Base-by-base conservation (phyloP, 2,888 invertebrate species). In the Cephus nigrinus region DNA sequence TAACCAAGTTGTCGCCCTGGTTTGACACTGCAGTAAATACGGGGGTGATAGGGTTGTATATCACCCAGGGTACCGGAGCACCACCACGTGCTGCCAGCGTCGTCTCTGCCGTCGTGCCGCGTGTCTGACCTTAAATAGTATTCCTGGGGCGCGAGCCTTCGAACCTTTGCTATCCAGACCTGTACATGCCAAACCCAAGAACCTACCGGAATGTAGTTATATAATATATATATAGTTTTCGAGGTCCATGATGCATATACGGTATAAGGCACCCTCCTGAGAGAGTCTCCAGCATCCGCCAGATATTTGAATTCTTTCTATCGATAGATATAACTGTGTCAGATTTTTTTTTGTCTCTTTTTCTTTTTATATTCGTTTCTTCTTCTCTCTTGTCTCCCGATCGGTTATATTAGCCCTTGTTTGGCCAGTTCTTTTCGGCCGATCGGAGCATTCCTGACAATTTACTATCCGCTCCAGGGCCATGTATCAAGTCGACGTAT, bases 21-120 rank as follows among this genome's bases (percentile, higher is more conserved):
- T 91, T 90, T 90, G 90, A 90, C 91, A 90, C 88, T 88, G 90
- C 88, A 89, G 90, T 90, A 90, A 90, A 91, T 91, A 90, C 89
- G 88, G 87, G 89, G 89, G 86, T 88, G 88, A 89, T 90, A 89
- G 89, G 86, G 87, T 87, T 90, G 88, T 89, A 89, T 90, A 90
- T 91, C 89, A 90, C 89, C 83, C 85, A 82, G 84, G 84, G 84
- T 86, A 84, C 83, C 84, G 85, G 78, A 86, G 84, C 81, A 82
- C 80, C 81, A 33, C 71, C 71, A 71, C 71, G 78, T 82, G 83
- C 78, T 80, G 36, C 77, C 34, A 68, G 75, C 31, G 69, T 75
- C 74, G 36, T 72, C 30, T 69, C 69, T 69, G 36, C 35, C 76
- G 73, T 80, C 78, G 73, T 79, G 75, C 79, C 76, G 78, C 80